Conservation (phyloP, 1,140 invertebrate genomes). For the Drosophila virilis region DNA sequence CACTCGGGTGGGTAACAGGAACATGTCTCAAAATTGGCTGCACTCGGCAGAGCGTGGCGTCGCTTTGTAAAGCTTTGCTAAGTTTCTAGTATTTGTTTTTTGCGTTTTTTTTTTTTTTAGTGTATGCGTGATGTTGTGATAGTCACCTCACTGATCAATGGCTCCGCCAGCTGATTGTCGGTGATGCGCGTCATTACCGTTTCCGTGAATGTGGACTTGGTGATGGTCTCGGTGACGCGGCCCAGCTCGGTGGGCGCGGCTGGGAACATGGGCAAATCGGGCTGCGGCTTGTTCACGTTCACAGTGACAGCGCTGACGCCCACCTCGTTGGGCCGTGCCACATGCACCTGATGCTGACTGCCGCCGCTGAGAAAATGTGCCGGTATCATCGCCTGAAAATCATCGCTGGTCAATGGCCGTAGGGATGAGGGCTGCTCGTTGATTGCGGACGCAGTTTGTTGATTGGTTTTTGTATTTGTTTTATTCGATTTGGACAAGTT, state of each 20-base stretch:
- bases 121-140: slow-evolving; percentile 83
- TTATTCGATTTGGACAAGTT: slow-evolving; percentile 34
- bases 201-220: slow-evolving; percentile 96
- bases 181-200: slow-evolving; percentile 96
- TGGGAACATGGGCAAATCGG: slow-evolving; percentile 89
- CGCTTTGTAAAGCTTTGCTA: slow-evolving; percentile 25
- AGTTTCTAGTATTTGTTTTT: slow-evolving; percentile 40
- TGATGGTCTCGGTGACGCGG: slow-evolving; percentile 95
- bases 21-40: slow-evolving; percentile 14
- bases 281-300: slow-evolving; percentile 89
- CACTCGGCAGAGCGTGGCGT: slow-evolving; percentile 1
- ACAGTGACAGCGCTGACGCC: slow-evolving; percentile 87
- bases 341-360: slow-evolving; percentile 82
- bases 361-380: slow-evolving; percentile 91
- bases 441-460: slow-evolving; percentile 51
- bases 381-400: slow-evolving; percentile 97
- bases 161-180: slow-evolving; percentile 93
- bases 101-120: slow-evolving; percentile 50
- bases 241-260: slow-evolving; percentile 93
- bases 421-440: slow-evolving; percentile 86
- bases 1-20: slow-evolving; percentile 5
- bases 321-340: slow-evolving; percentile 81
- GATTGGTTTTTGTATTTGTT: slow-evolving; percentile 22
- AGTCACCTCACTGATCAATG: slow-evolving; percentile 93
- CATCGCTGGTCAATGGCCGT: slow-evolving; percentile 94